Conservation (phyloP, 2,797 vertebrate species). For the Mus spretus region DNA sequence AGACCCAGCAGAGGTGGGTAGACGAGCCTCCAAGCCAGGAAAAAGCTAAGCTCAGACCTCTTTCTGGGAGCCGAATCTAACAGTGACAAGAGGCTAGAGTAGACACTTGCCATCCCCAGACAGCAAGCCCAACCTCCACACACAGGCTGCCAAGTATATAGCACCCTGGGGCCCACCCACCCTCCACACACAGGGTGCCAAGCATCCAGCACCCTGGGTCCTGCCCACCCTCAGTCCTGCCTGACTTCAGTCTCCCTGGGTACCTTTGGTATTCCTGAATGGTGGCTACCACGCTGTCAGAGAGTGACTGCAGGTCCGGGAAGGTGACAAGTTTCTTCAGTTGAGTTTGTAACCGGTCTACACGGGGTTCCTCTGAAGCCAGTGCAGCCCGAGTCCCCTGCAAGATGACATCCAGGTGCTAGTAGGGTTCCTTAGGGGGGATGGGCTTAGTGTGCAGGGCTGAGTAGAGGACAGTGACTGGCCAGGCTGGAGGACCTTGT, state of each 20-base stretch:
- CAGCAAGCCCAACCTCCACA: not conserved
- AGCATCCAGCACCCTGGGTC: not conserved
- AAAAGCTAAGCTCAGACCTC: not conserved
- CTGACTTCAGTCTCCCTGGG: accelerated
- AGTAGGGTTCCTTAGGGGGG: not conserved
- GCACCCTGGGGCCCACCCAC: not conserved
- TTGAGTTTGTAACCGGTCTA: constrained; percentile 92
- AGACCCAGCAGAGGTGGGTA: not conserved
- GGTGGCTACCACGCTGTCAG: constrained; percentile 91
- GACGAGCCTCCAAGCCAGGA: accelerated
- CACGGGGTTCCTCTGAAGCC: constrained; percentile 90
- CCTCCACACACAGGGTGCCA: accelerated
- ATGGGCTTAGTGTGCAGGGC: not conserved
- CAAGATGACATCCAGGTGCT: not conserved
- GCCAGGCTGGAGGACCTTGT: not conserved
- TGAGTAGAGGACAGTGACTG: accelerated
- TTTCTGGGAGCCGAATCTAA: not conserved
- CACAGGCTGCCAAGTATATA: accelerated
- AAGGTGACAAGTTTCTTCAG: constrained; percentile 94
- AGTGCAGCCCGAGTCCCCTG: constrained; percentile 91
- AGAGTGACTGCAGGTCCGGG: constrained; percentile 91
- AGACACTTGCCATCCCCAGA: not conserved
- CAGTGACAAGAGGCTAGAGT: accelerated
- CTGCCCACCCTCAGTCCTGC: not conserved
- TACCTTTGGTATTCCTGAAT: constrained; percentile 96